phyloP scores from a whole-genome alignment of 2,113 vertebrate genomes.

The Taxidea taxus region DNA sequence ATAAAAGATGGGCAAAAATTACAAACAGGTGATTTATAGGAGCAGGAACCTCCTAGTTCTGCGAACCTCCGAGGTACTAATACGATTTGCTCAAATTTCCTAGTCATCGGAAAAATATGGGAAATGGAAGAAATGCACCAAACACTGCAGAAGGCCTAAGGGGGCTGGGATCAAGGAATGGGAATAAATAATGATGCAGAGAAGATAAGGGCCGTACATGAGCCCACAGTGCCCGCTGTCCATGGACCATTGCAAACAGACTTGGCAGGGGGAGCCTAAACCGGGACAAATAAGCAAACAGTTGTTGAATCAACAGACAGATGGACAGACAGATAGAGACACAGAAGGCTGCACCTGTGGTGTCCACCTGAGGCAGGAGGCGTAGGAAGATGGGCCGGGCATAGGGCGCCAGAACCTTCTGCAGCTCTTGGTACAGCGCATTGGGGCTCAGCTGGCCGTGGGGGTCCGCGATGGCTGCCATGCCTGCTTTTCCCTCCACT shows the following conservation, averaged over 20 bases:
- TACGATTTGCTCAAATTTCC: neutral
- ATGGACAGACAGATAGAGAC: rapidly evolving
- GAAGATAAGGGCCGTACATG: neutral
- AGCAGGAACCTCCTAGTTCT: neutral
- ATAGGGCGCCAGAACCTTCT: constrained; percentile 88
- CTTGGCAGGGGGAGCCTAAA: neutral
- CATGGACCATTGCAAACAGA: neutral
- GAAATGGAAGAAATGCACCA: neutral
- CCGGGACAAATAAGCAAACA: neutral
- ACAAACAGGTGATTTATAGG: neutral
- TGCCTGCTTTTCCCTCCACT: constrained; percentile 93
- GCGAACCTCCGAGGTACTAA: neutral
- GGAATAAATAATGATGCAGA: neutral
- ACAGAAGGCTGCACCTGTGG: constrained; percentile 84
- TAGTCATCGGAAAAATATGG: neutral
- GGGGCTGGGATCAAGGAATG: neutral
- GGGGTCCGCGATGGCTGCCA: constrained; percentile 89
- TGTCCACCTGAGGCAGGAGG: constrained; percentile 88
- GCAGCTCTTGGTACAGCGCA: constrained; percentile 82
- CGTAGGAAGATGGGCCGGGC: constrained; percentile 91
- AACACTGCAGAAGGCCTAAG: neutral
- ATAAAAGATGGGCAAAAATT: neutral
- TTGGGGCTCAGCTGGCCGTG: constrained; percentile 82
- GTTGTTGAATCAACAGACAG: neutral
- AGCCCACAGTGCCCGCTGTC: neutral